These are phyloP conservation scores for Brachionus paranguensis DNA, from an alignment of 1,140 invertebrate species.

Conservation along the genomic window DNA sequence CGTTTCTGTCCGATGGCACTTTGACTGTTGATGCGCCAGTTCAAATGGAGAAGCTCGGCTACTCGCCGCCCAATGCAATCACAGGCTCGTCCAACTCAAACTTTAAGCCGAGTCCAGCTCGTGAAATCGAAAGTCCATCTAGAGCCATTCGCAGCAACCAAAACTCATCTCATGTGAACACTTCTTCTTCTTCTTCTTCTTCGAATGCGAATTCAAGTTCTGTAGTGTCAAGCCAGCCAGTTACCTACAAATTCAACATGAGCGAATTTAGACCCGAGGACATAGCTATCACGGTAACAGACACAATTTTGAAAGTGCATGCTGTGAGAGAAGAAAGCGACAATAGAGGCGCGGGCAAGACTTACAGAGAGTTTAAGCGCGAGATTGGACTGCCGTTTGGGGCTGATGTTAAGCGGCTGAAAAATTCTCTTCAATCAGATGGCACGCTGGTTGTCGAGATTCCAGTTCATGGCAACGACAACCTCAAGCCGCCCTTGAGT, in stretches of 20 bases:
- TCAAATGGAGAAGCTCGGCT: background rate
- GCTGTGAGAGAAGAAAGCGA: conserved; percentile 35
- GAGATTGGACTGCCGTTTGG: conserved; percentile 33
- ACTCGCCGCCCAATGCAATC: background rate
- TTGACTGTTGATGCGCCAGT: conserved; percentile 38
- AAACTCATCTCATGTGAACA: too few species aligned
- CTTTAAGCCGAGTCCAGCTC: background rate
- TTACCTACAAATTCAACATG: conserved; percentile 39
- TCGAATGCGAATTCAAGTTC: background rate
- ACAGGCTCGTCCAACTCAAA: background rate
- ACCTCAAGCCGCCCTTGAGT: background rate
- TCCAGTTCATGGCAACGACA: background rate
- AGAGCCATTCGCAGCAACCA: background rate
- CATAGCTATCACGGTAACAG: conserved; percentile 27
- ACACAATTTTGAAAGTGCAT: conserved; percentile 29
- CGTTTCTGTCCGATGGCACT: conserved; percentile 13
- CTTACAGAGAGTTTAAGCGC: conserved; percentile 36
- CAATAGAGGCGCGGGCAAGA: background rate
- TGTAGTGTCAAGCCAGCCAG: background rate
- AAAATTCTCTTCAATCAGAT: conserved; percentile 33
- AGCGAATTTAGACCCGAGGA: conserved; percentile 36
- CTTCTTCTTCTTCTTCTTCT: background rate
- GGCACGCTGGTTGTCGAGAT: conserved; percentile 28
- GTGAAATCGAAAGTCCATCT: background rate
- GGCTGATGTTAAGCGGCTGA: conserved; percentile 23